phyloP scores from a whole-genome alignment of 2,888 invertebrate genomes.

The Stomorhina lunata region DNA sequence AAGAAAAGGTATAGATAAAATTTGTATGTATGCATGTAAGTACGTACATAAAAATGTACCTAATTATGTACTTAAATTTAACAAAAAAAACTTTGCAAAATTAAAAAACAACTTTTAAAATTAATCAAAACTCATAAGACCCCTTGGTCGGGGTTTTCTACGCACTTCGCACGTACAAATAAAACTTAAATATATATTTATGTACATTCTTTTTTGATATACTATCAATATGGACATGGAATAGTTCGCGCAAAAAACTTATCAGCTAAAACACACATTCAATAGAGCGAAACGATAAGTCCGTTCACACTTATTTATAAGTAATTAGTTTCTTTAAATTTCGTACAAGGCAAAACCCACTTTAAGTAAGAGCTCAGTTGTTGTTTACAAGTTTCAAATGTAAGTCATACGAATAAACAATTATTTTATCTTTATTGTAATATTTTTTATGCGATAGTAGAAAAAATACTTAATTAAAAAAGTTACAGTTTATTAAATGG shows the following conservation, averaged over 20 bases:
- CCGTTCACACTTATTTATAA: neutral
- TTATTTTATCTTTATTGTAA: neutral
- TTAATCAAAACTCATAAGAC: slow-evolving; percentile 14
- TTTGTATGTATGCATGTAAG: no score
- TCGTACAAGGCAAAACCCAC: neutral
- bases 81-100: no score
- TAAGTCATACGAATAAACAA: no score
- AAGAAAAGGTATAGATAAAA: no score
- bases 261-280: neutral
- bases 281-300: neutral
- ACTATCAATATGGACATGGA: neutral
- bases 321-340: neutral
- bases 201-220: neutral
- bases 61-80: no score
- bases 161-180: neutral
- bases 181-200: neutral
- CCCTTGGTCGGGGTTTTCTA: neutral
- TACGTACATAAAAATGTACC: no score
- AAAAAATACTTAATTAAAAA: neutral
- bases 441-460: neutral
- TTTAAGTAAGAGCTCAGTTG: neutral
- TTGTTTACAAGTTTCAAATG: neutral
- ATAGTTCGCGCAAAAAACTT: neutral
- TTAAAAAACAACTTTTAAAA: no score
- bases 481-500: no score